Evolutionary conservation across 2,888 invertebrate species (phyloP).

Genomic region (Eupithecia insigniata): DNA sequence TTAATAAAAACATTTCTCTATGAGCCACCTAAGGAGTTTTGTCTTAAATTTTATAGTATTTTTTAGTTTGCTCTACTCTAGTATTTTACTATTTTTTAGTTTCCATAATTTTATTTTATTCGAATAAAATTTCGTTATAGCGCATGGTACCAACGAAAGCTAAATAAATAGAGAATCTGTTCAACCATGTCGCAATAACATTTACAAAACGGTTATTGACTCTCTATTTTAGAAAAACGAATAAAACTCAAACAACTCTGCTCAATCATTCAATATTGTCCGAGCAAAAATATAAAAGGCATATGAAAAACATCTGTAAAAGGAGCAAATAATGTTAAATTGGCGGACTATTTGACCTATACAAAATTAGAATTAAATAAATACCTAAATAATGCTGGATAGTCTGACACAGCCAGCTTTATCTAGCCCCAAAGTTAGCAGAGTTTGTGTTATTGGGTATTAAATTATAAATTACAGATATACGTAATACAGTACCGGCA

Average conservation of each 20-base stretch:
- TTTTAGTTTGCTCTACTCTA: background rate
- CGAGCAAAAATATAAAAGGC: constrained; percentile 2
- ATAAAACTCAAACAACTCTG: constrained; percentile 1
- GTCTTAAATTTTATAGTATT: too few species aligned
- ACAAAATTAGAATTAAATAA: background rate
- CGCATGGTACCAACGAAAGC: background rate
- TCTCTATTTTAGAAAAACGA: background rate
- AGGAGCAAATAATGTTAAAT: background rate
- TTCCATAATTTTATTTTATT: background rate
- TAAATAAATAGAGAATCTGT: background rate
- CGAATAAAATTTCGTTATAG: background rate
- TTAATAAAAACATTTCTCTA: too few species aligned
- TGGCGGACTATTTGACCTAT: background rate
- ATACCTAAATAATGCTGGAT: background rate
- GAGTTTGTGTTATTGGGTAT: too few species aligned
- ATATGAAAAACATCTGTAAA: background rate
- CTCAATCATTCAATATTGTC: constrained; percentile 2
- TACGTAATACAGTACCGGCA: too few species aligned
- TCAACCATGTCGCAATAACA: background rate
- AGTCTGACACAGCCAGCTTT: too few species aligned
- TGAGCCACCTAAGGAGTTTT: too few species aligned
- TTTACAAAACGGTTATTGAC: constrained; percentile 6
- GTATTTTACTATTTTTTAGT: background rate
- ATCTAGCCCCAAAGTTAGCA: too few species aligned
- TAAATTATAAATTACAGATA: too few species aligned